These are phyloP conservation scores for Saturnia pavonia DNA, from an alignment of 2,888 invertebrate species.

Conservation along the genomic window DNA sequence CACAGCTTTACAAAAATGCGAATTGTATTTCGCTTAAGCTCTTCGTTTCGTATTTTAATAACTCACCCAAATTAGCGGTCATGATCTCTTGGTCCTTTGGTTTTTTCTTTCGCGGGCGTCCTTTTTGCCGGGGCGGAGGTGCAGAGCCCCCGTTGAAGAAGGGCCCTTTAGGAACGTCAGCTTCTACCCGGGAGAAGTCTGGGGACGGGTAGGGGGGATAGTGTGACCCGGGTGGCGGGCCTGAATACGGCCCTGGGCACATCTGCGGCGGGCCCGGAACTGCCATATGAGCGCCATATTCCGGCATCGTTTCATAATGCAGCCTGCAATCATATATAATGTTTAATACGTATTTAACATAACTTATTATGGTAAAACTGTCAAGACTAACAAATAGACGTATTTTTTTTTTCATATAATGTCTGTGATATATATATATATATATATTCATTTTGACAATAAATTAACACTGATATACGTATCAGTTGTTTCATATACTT, in stretches of 20 bases:
- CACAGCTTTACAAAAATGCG: constrained; percentile 14
- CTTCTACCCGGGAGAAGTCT: constrained; percentile 78
- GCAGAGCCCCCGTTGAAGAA: constrained; percentile 82
- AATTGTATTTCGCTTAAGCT: constrained; percentile 28
- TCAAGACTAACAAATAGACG: no score
- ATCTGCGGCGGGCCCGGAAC: constrained; percentile 82
- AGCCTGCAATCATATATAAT: constrained; percentile 49
- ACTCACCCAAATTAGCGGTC: constrained; percentile 92
- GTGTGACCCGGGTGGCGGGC: constrained; percentile 69
- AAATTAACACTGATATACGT: no score
- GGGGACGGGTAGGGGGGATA: constrained; percentile 83
- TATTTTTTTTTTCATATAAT: no score
- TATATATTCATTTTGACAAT: no score
- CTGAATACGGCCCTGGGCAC: constrained; percentile 81
- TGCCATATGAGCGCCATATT: constrained; percentile 79
- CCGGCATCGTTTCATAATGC: constrained; percentile 80
- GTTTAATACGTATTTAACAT: neutral
- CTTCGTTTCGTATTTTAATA: neutral
- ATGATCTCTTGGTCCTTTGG: constrained; percentile 94
- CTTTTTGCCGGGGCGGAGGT: constrained; percentile 92
- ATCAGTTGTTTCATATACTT: no score
- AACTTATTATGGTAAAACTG: neutral
- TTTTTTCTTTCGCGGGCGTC: constrained; percentile 95
- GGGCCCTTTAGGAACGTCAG: constrained; percentile 75
- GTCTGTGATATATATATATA: no score